These are phyloP conservation scores for Trichopoda pennipes DNA, from an alignment of 2,888 invertebrate genomes.

Conservation along the genomic window DNA sequence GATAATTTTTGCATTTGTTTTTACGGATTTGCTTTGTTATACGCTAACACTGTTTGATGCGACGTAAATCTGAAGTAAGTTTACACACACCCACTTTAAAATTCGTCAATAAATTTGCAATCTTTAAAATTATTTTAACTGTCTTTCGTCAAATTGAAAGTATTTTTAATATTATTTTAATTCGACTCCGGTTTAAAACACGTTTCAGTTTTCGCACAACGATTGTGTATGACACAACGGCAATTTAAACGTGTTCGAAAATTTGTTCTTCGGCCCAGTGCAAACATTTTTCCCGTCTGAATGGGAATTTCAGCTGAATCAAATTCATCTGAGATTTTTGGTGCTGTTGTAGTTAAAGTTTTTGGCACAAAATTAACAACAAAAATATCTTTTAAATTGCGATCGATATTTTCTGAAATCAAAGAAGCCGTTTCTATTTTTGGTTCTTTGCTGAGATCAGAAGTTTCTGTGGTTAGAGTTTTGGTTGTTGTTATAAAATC, in stretches of 20 bases:
- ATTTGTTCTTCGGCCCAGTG: slow-evolving; percentile 18
- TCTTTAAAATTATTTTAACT: too few relatives aligned
- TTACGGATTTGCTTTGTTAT: too few relatives aligned
- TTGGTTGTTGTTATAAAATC: neutral
- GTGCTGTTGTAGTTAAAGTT: neutral
- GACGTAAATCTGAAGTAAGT: too few relatives aligned
- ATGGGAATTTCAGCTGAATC: slow-evolving; percentile 1
- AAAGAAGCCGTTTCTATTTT: neutral
- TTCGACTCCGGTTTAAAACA: slow-evolving; percentile 2
- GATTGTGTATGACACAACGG: slow-evolving; percentile 38
- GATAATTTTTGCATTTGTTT: too few relatives aligned
- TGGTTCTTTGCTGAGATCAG: neutral
- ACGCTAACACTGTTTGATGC: too few relatives aligned
- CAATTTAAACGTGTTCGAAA: slow-evolving; percentile 22
- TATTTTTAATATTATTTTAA: neutral
- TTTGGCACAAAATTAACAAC: slow-evolving; percentile 1
- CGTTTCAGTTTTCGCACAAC: slow-evolving; percentile 26
- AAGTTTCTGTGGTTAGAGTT: neutral
- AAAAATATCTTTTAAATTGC: slow-evolving; percentile 30
- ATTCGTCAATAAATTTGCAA: too few relatives aligned
- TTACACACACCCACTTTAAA: too few relatives aligned
- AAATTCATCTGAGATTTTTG: neutral
- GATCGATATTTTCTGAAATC: slow-evolving; percentile 11
- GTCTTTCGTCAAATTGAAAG: too few relatives aligned
- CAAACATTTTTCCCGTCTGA: neutral